Evolutionary conservation across 2,113 vertebrate species (phyloP), one percentile per base, ranked within the genome.

Genomic region (Ondatra zibethicus): DNA sequence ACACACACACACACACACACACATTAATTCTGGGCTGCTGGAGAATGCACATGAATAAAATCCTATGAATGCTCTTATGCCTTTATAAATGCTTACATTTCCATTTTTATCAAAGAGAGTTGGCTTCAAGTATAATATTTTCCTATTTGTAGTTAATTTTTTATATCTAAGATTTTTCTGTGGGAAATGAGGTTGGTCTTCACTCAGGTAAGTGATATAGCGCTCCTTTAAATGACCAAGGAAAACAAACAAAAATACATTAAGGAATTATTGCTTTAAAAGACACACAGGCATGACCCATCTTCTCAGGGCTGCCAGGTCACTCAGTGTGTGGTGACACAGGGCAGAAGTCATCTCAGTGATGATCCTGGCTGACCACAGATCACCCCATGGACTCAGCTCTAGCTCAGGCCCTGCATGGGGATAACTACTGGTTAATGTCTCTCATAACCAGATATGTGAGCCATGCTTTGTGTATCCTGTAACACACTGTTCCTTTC

Each of bases 191-290:
- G 1, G 14, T 36, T 96, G 27, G 5, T 96, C 90, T 95, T 72
- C 47, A 88, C 5, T 88, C 88, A 84, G 3, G 77, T 36, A 77
- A 70, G 23, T 36, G 55, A 42, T 87, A 82, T 2, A 61, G 31
- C 14, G 63, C 10, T 58, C 75, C 23, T 88, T 89, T 25, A 90
- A 95, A 88, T 52, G 52, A 93, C n/a, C 58, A 88, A 50, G 85
- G 55, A 70, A 95, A 93, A 63, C 36, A 52, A 85, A 52, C 47
- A 29, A 61, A n/a, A 88, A 92, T 77, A 72, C n/a, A 82, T 12
- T 86, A 50, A 94, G 70, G 63, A 77, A 97, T 84, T 13, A 88
- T 52, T 89, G 50, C 29, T 36, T 82, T 84, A 61, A 25, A 88
- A 52, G 39, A 17, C 52, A 85, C 27, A 77, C 1, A 45, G 21